Percentiles rank a stretch among this genome's conserved stretches.
These are phyloP conservation scores for Opisthograptis luteolata DNA, from an alignment of 2,888 invertebrate species.

Conservation along the genomic window DNA sequence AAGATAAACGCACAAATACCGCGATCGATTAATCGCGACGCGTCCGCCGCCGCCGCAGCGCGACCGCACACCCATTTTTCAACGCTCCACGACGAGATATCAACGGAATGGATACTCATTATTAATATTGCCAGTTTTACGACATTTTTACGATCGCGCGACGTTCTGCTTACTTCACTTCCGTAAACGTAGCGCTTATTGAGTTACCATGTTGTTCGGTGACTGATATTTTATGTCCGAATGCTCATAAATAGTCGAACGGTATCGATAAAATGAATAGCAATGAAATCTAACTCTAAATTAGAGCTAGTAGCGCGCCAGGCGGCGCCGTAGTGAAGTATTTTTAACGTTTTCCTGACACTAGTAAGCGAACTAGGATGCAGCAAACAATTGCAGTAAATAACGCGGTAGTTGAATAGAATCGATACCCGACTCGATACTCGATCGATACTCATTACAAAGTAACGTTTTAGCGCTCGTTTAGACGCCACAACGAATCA, in stretches of 20 bases:
- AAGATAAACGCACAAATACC: constrained; percentile 17
- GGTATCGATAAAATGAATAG: constrained; percentile 40
- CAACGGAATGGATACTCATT: constrained; percentile 57
- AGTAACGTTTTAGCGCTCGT: constrained; percentile 60
- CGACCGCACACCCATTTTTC: constrained; percentile 40
- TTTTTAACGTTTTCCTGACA: background rate
- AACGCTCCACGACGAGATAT: constrained; percentile 50
- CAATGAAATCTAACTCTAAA: constrained; percentile 30
- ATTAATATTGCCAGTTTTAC: constrained; percentile 68
- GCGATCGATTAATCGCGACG: constrained; percentile 31
- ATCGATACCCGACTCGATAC: constrained; percentile 46
- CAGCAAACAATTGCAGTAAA: constrained; percentile 48
- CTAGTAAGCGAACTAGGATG: constrained; percentile 7
- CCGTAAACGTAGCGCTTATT: constrained; percentile 60
- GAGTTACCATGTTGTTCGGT: constrained; percentile 50
- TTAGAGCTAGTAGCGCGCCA: background rate
- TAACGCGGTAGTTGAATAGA: constrained; percentile 49
- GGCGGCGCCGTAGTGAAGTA: background rate
- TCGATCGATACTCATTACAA: constrained; percentile 60
- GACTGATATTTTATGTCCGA: constrained; percentile 48
- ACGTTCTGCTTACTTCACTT: constrained; percentile 52
- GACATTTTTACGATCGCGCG: constrained; percentile 54
- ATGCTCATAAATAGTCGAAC: constrained; percentile 44
- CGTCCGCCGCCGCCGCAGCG: background rate
- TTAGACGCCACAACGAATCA: constrained; percentile 61